Conservation (phyloP, 2,797 vertebrate species). For the Hypotaenidia philippensis region DNA sequence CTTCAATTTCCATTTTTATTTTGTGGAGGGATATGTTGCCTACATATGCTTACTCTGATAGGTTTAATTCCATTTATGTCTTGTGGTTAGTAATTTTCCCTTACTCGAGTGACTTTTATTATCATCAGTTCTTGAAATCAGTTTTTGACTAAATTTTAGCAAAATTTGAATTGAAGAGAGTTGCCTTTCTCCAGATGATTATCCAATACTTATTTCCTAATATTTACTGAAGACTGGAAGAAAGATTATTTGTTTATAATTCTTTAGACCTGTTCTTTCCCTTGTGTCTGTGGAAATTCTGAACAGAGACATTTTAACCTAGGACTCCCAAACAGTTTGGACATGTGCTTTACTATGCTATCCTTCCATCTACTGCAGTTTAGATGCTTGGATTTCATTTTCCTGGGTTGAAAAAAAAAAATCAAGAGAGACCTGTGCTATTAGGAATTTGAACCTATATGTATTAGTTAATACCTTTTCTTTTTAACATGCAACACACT, state of each 20-base stretch:
- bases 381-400: neutral
- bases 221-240: neutral
- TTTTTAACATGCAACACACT: neutral
- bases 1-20: neutral
- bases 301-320: neutral
- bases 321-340: neutral
- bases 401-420: neutral
- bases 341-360: neutral
- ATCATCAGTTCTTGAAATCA: neutral
- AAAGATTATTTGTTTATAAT: neutral
- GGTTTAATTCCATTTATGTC: neutral
- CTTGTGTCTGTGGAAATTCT: neutral
- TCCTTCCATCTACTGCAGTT: neutral
- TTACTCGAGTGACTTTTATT: neutral
- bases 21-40: neutral
- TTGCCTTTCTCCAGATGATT: neutral
- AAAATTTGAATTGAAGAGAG: neutral
- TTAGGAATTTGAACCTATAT: neutral
- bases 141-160: neutral
- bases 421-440: rapidly evolving
- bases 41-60: neutral
- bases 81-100: neutral
- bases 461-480: neutral
- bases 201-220: neutral
- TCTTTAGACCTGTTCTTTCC: neutral